Evolutionary conservation across 2,888 invertebrate species (phyloP).

Genomic region (Lobophora halterata): DNA sequence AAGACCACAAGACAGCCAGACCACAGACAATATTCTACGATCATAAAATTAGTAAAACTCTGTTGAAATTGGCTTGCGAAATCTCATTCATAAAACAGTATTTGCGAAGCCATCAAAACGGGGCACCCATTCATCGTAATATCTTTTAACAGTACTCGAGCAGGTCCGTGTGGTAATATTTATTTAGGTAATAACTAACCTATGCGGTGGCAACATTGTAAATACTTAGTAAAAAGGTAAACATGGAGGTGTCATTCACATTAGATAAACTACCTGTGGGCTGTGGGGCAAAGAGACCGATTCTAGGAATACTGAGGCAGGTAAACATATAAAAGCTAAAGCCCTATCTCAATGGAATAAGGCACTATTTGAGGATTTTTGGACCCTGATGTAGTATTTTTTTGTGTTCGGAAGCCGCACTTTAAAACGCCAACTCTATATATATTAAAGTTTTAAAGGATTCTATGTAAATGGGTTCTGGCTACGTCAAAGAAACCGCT

Average conservation of each 20-base stretch:
- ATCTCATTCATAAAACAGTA: constrained; percentile 20
- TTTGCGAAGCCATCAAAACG: constrained; percentile 29
- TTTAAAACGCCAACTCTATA: constrained; percentile 49
- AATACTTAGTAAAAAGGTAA: constrained; percentile 34
- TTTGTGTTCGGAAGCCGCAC: constrained; percentile 54
- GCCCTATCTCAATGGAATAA: constrained; percentile 17
- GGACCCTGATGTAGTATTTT: constrained; percentile 35
- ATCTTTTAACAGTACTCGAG: constrained; percentile 22
- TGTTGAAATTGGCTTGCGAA: constrained; percentile 1
- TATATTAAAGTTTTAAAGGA: constrained; percentile 59
- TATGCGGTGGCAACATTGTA: constrained; percentile 31
- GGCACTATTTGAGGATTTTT: constrained; percentile 9
- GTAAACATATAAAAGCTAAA: constrained; percentile 12
- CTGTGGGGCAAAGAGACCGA: constrained; percentile 17
- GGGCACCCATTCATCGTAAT: constrained; percentile 20
- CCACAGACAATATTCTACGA: no score
- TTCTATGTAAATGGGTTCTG: constrained; percentile 58
- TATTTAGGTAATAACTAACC: constrained; percentile 31
- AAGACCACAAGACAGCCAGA: no score
- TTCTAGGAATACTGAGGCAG: constrained; percentile 29
- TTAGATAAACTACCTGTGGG: constrained; percentile 31
- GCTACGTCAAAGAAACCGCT: constrained; percentile 50
- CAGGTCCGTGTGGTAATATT: constrained; percentile 31
- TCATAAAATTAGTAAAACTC: no score
- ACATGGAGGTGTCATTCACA: constrained; percentile 40